Percentiles rank a stretch among this genome's conserved stretches.
These are phyloP conservation scores for Plecotus auritus DNA, from an alignment of 2,113 vertebrate species.

Conservation along the genomic window DNA sequence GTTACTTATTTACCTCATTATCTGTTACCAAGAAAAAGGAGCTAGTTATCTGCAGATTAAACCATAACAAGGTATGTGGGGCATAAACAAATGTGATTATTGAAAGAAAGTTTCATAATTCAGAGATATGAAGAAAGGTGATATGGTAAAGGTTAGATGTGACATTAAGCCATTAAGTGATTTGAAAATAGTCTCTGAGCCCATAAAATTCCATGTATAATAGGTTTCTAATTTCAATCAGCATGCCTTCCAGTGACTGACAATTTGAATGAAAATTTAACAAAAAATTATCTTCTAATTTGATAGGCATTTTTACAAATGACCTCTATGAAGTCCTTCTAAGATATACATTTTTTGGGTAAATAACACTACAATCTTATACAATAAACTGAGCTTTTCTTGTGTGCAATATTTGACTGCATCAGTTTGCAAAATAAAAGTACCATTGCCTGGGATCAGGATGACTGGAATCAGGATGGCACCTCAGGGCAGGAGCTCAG, in stretches of 20 bases:
- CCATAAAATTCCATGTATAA: neutral
- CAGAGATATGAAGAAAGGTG: neutral
- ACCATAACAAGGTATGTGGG: neutral
- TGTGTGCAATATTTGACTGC: neutral
- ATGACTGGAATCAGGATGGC: no score
- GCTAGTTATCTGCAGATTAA: neutral
- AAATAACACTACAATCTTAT: neutral
- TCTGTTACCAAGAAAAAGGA: neutral
- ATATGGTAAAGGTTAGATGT: neutral
- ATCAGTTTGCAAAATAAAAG: neutral
- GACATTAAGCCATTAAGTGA: neutral
- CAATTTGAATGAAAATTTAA: slow-evolving; percentile 21
- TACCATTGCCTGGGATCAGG: neutral
- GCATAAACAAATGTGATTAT: neutral
- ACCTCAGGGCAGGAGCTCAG: no score
- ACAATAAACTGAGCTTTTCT: neutral
- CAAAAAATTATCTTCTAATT: neutral
- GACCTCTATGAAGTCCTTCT: neutral
- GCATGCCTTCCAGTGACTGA: neutral
- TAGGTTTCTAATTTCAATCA: slow-evolving; percentile 10
- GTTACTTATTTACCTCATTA: neutral
- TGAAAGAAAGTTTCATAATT: neutral
- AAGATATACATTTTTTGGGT: neutral
- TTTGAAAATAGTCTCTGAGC: neutral
- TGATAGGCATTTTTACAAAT: neutral